A percentile compares a stretch with the other conserved stretches of the same genome.
phyloP scores from a whole-genome alignment of 2,888 invertebrate genomes.

The Caenorhabditis doughertyi region DNA sequence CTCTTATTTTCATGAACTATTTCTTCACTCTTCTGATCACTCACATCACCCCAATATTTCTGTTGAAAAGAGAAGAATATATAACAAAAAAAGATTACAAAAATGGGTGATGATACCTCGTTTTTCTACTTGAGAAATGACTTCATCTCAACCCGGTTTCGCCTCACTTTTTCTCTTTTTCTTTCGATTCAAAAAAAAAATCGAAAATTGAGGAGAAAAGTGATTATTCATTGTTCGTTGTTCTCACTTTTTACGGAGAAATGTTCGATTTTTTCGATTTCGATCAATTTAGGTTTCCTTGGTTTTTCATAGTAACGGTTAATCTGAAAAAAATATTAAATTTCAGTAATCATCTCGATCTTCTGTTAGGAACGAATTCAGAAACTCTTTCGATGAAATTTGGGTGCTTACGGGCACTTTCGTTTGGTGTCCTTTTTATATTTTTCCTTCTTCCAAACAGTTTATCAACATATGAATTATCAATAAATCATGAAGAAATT shows the following conservation, averaged over 20 bases:
- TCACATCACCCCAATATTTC: slow-evolving; percentile 17
- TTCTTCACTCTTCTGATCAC: slow-evolving; percentile 5
- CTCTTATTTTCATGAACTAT: background rate
- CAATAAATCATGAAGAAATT: slow-evolving; percentile 20
- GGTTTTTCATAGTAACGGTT: too few relatives aligned
- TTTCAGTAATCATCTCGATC: background rate
- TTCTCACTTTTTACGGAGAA: background rate
- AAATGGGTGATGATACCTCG: slow-evolving; percentile 54
- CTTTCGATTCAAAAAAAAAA: background rate
- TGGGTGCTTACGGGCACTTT: slow-evolving; percentile 32
- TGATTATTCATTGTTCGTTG: slow-evolving; percentile 34
- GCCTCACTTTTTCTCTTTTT: slow-evolving; percentile 1
- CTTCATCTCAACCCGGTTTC: slow-evolving; percentile 47
- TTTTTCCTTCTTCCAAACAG: background rate
- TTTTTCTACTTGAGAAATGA: slow-evolving; percentile 53
- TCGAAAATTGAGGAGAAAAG: slow-evolving; percentile 4
- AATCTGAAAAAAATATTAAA: background rate
- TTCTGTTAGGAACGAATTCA: too few relatives aligned
- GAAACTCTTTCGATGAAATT: slow-evolving; percentile 22
- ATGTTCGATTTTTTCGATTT: background rate
- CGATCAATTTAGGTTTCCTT: too few relatives aligned
- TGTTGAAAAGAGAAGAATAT: background rate
- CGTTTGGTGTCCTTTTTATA: slow-evolving; percentile 39
- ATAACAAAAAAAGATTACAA: slow-evolving; percentile 53
- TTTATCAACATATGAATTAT: slow-evolving; percentile 17